A percentile compares a stretch with the other conserved stretches of the same genome.
Conservation (phyloP, 2,797 vertebrate genomes). For the Hafferia zeledoni region DNA sequence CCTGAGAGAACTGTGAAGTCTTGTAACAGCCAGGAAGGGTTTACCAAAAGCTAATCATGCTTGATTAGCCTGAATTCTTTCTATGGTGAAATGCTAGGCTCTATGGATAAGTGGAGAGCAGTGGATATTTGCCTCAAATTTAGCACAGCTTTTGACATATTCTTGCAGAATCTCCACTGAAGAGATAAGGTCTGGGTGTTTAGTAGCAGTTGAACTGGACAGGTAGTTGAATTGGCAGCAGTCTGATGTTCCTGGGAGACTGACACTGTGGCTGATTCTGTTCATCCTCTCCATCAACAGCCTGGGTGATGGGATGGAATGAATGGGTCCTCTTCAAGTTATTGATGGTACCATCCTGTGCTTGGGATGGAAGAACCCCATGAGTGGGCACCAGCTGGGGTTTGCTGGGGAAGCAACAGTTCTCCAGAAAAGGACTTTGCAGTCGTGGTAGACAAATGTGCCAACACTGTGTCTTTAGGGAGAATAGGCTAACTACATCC, state of each 20-base stretch:
- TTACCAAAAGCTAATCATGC: background rate
- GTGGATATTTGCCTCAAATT: background rate
- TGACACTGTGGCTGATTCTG: background rate
- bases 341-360: background rate
- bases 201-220: background rate
- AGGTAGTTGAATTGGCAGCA: background rate
- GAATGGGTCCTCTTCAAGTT: background rate
- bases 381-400: background rate
- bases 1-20: background rate
- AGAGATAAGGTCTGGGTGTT: background rate
- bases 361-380: background rate
- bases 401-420: background rate
- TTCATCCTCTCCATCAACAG: background rate
- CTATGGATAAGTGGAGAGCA: background rate
- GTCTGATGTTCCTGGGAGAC: background rate
- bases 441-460: background rate
- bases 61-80: background rate
- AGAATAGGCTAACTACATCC: background rate
- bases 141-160: background rate
- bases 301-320: background rate
- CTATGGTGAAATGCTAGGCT: background rate
- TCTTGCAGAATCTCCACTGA: background rate
- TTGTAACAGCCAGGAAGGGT: background rate
- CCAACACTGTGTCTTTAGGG: background rate
- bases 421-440: background rate